Percentiles rank a stretch among this genome's conserved stretches.
Conservation (phyloP, 2,113 vertebrate genomes). For the Scophthalmus maximus region DNA sequence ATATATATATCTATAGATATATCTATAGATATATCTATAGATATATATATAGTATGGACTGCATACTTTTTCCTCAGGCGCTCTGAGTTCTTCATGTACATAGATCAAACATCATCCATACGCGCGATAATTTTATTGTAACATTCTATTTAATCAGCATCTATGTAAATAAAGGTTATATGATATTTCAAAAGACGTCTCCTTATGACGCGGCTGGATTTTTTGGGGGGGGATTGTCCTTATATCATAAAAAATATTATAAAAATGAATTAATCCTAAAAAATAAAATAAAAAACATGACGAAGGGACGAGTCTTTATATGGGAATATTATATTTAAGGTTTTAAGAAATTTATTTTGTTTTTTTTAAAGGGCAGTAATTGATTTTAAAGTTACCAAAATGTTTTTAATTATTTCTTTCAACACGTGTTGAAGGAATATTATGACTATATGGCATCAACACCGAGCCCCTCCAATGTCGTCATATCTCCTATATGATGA, state of each 20-base stretch:
- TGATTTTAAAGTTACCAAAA: no score
- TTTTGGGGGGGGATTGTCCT: no score
- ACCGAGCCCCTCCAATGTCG: no score
- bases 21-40: no score
- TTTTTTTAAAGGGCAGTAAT: background rate
- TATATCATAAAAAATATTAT: no score
- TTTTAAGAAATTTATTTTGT: no score
- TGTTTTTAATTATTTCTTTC: no score
- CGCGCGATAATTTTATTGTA: slow-evolving; percentile 87
- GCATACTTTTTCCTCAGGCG: slow-evolving; percentile 49
- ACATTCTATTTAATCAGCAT: slow-evolving; percentile 88
- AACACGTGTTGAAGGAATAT: background rate
- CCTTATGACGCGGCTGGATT: slow-evolving; percentile 25
- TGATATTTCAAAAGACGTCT: slow-evolving; percentile 80
- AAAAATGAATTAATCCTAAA: background rate
- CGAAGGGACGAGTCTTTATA: background rate
- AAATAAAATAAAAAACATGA: background rate
- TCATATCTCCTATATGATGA: no score
- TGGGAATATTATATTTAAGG: no score
- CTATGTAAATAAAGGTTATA: slow-evolving; percentile 88
- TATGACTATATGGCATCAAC: background rate
- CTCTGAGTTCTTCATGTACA: slow-evolving; percentile 80
- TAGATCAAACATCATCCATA: slow-evolving; percentile 83
- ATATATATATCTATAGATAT: no score
- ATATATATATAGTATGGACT: no score